Evolutionary conservation across 1,140 invertebrate genomes (phyloP), one percentile per base, ranked within the genome.

Genomic region (Apis laboriosa): DNA sequence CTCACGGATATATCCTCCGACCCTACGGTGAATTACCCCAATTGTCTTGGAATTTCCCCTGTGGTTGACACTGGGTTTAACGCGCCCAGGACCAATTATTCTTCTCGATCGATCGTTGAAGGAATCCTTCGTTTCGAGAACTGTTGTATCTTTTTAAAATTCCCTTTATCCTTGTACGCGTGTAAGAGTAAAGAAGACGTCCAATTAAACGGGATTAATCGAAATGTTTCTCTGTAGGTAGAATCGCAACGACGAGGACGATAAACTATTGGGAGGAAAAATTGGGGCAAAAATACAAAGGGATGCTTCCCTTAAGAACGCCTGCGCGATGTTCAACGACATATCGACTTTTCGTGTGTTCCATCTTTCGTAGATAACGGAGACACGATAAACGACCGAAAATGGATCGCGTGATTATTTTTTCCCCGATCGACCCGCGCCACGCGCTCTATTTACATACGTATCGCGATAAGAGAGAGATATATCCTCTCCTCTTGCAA

Each of bases 261-360:
- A 49, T 76, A 61, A 53, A 64, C 64, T 64, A 64, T 64, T 24
- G 19, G 12, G 17, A 34, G n/a, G 5, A 64, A 43, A 64, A 76
- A 64, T 76, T 24, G 49, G 49, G 60, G 24, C 19, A 15, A 76
- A 51, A 64, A 21, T 21, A 43, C 55, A 56, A 64, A 53, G 74
- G 49, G 60, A 64, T 43, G 74, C 53, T 53, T 64, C 74, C 49
- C 61, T 55, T 63, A 76, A 66, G 74, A 49, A 76, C 74, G 74
- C 74, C 74, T 76, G 74, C 74, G 74, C 74, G 74, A 76, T 49
- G 60, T 64, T 76, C 61, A 76, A 76, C 74, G 49, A 76, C 49
- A 76, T 76, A 76, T 76, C 74, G 74, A 76, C 74, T 76, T 76
- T 76, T 76, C 74, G 60, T 76, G 72, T 58, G 61, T 76, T 64